These are phyloP conservation scores for Siphonodentalium dalli DNA, from an alignment of 2,888 invertebrate genomes.

Conservation along the genomic window DNA sequence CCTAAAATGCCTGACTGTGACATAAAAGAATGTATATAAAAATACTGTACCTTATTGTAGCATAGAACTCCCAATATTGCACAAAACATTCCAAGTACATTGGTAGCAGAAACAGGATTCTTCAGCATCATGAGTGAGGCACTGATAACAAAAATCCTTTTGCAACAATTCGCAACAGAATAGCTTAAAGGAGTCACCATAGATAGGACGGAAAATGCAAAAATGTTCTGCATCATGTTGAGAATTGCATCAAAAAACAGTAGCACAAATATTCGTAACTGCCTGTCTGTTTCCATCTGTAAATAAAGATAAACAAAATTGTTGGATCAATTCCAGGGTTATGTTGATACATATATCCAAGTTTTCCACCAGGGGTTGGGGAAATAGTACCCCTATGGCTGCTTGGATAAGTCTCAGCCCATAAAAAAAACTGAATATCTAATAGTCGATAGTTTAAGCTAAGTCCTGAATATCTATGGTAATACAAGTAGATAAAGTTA, in stretches of 20 bases:
- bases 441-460: too few relatives aligned
- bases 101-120: constrained; percentile 88
- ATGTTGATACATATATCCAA: too few relatives aligned
- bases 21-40: constrained; percentile 8
- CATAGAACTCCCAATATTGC: constrained; percentile 88
- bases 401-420: too few relatives aligned
- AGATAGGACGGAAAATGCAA: constrained; percentile 91
- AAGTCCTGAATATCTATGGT: too few relatives aligned
- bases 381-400: too few relatives aligned
- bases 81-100: constrained; percentile 87
- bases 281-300: constrained; percentile 51
- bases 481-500: too few relatives aligned
- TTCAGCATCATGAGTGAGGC: constrained; percentile 85
- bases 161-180: constrained; percentile 94
- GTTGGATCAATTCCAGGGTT: too few relatives aligned
- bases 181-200: constrained; percentile 90
- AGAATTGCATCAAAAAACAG: constrained; percentile 82
- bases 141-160: constrained; percentile 86
- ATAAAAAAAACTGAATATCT: background rate
- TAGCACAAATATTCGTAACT: constrained; percentile 64
- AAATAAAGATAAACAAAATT: constrained; percentile 15
- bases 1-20: background rate
- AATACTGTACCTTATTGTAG: constrained; percentile 86
- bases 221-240: constrained; percentile 93
- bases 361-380: too few relatives aligned